These are phyloP conservation scores for Bombus waltoni DNA, from an alignment of 1,140 invertebrate genomes.

Conservation along the genomic window DNA sequence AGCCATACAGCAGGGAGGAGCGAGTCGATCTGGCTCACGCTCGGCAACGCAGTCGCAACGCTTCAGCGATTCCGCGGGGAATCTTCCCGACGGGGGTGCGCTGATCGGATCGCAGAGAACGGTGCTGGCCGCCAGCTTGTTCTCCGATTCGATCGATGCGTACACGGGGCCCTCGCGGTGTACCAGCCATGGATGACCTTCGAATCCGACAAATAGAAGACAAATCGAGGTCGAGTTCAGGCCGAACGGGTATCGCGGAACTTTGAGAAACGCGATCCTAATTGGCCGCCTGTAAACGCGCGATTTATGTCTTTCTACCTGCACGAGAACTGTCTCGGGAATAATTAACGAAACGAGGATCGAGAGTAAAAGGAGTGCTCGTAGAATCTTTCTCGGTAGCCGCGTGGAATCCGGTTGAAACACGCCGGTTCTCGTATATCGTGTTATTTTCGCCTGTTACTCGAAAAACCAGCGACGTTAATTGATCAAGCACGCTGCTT, in stretches of 20 bases:
- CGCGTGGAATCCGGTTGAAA: slow-evolving; percentile 10
- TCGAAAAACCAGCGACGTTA: slow-evolving; percentile 9
- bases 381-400: not conserved
- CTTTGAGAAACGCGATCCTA: slow-evolving; percentile 18
- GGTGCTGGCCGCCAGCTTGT: not conserved
- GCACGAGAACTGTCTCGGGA: slow-evolving; percentile 46
- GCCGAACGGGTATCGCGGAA: not conserved
- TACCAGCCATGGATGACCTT: not conserved
- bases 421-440: not conserved
- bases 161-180: not conserved
- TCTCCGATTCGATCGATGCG: not conserved
- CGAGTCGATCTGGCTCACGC: slow-evolving; percentile 4
- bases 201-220: slow-evolving; percentile 5
- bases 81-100: slow-evolving; percentile 52
- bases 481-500: slow-evolving; percentile 21
- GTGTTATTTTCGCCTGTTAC: not conserved
- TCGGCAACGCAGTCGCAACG: slow-evolving; percentile 33
- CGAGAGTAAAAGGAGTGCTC: not conserved
- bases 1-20: slow-evolving; percentile 37
- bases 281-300: not conserved
- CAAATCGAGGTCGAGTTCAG: slow-evolving; percentile 27
- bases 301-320: slow-evolving; percentile 65
- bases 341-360: slow-evolving; percentile 62
- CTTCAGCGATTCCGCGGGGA: slow-evolving; percentile 49
- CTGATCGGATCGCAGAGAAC: not conserved